Evolutionary conservation across 2,888 invertebrate species (phyloP).

Genomic region (Cyclophora albipunctata): DNA sequence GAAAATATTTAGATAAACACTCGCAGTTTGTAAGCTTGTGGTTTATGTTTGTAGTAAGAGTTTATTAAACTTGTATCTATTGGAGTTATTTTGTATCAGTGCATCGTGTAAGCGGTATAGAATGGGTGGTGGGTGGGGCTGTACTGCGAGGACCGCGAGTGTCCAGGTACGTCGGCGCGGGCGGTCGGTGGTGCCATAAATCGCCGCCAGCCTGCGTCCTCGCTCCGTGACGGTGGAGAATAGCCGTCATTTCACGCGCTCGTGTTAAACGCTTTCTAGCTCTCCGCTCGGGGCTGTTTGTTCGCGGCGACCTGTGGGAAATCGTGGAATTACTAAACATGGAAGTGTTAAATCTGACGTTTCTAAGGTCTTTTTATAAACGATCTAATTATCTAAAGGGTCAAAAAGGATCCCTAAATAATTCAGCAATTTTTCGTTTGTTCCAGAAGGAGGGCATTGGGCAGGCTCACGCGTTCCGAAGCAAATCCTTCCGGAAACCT

Average conservation of each 20-base stretch:
- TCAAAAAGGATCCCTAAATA: no score
- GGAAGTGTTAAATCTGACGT: conserved; percentile 8
- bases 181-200: conserved; percentile 34
- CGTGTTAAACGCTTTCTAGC: conserved; percentile 37
- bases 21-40: no score
- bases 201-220: conserved; percentile 26
- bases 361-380: not conserved
- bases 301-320: conserved; percentile 29
- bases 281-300: conserved; percentile 33
- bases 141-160: conserved; percentile 40
- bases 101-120: conserved; percentile 25
- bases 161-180: conserved; percentile 38
- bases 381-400: no score
- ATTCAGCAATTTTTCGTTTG: conserved; percentile 20
- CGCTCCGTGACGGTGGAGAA: conserved; percentile 31
- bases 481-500: conserved; percentile 83
- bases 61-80: no score
- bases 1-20: no score
- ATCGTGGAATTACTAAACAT: conserved; percentile 21
- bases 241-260: conserved; percentile 38
- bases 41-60: no score
- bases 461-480: conserved; percentile 83
- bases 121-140: conserved; percentile 41
- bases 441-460: conserved; percentile 81
- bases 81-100: no score